phyloP scores from a whole-genome alignment of 1,140 invertebrate species.

The Popillia japonica region DNA sequence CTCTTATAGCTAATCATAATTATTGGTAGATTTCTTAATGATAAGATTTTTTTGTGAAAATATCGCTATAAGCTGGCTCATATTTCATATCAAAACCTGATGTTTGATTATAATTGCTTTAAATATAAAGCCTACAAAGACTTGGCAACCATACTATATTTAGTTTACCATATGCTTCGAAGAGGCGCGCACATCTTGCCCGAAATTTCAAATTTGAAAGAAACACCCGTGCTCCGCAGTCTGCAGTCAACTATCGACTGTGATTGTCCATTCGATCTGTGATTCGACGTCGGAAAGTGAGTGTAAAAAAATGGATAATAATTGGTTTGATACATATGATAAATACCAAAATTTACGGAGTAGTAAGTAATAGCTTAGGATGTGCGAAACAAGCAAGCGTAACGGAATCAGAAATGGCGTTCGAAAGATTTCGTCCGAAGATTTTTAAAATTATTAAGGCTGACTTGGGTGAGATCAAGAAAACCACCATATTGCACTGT shows the following conservation, averaged over 20 bases:
- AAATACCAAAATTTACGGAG: constrained; percentile 18
- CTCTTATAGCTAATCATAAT: too few species aligned
- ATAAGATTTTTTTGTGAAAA: too few species aligned
- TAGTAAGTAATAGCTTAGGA: constrained; percentile 16
- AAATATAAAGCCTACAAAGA: too few species aligned
- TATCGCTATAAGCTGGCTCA: too few species aligned
- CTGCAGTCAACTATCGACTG: constrained; percentile 14
- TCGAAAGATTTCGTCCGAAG: constrained; percentile 24
- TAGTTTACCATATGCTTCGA: too few species aligned
- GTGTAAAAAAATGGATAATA: constrained; percentile 22
- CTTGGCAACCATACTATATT: too few species aligned
- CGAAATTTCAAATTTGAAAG: too few species aligned
- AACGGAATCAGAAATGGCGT: constrained; percentile 4
- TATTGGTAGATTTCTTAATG: too few species aligned
- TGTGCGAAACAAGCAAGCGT: constrained; percentile 11
- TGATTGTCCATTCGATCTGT: constrained; percentile 20
- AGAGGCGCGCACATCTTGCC: too few species aligned
- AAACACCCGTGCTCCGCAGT: too few species aligned
- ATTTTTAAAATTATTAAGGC: constrained; percentile 17
- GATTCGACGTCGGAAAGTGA: constrained; percentile 17
- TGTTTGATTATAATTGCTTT: too few species aligned
- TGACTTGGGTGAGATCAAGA: constrained; percentile 10
- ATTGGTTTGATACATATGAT: constrained; percentile 3
- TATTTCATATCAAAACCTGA: too few species aligned
- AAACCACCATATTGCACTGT: constrained; percentile 21